Evolutionary conservation across 2,113 vertebrate genomes (phyloP).

Genomic region (Heliornis fulica): DNA sequence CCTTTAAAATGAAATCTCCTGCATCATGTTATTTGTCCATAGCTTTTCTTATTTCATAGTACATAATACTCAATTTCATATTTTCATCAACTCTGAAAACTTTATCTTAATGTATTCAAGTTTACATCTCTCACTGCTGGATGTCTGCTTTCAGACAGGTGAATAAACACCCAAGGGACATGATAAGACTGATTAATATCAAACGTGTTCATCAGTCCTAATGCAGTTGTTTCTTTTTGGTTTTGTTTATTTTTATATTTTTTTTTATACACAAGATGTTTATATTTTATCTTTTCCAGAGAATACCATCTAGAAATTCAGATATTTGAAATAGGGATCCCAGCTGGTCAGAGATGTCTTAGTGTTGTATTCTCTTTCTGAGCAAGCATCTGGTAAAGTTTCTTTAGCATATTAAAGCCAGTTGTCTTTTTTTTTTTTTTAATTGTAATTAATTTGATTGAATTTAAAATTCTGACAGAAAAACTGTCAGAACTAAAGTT

Average conservation of each 20-base stretch:
- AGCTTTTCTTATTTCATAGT: background rate
- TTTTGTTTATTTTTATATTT: too few species aligned
- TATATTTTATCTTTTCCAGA: background rate
- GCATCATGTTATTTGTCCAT: background rate
- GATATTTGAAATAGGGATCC: fast-evolving
- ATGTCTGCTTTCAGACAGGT: background rate
- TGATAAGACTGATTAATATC: background rate
- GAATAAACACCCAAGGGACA: background rate
- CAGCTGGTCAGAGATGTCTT: background rate
- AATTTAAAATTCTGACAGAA: background rate
- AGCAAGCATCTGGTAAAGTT: background rate
- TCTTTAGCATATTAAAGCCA: background rate
- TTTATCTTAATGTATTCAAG: background rate
- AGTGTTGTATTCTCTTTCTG: background rate
- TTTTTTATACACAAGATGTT: too few species aligned
- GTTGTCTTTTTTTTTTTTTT: background rate
- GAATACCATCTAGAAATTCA: background rate
- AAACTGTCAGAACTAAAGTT: background rate
- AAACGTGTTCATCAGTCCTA: background rate
- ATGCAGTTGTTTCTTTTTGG: too few species aligned
- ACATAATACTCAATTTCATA: background rate
- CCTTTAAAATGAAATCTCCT: background rate
- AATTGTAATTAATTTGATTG: background rate
- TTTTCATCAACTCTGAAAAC: background rate
- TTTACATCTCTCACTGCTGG: background rate